These are phyloP conservation scores for Diceros bicornis DNA, from an alignment of 2,797 vertebrate species.

Conservation along the genomic window DNA sequence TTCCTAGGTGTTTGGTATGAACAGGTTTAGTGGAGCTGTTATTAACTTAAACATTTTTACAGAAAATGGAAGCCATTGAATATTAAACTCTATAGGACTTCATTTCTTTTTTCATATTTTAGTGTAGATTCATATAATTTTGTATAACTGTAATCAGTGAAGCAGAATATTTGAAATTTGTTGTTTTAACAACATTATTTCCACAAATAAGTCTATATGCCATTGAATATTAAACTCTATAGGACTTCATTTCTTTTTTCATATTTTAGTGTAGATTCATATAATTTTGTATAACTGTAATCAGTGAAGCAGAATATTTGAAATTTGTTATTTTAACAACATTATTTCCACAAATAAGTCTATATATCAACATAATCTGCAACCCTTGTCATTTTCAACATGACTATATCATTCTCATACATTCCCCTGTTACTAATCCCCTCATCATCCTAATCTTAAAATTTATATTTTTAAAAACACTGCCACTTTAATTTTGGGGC, in stretches of 20 bases:
- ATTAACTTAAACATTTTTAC: neutral
- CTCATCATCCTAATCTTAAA: neutral
- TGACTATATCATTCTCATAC: neutral
- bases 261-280: neutral
- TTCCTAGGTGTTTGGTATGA: neutral
- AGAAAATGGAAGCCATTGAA: slow-evolving; percentile 31
- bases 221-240: slow-evolving; percentile 6
- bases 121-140: slow-evolving; percentile 4
- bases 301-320: slow-evolving; percentile 26
- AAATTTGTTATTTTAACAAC: slow-evolving; percentile 39
- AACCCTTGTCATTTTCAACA: slow-evolving; percentile 24
- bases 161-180: slow-evolving; percentile 34
- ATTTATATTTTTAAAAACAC: neutral
- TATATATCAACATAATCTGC: neutral
- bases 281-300: slow-evolving; percentile 41
- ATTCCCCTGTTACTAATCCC: slow-evolving; percentile 14
- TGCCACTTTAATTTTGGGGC: neutral
- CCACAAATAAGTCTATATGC: too few species aligned
- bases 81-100: slow-evolving; percentile 27
- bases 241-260: neutral
- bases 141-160: slow-evolving; percentile 12
- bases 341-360: slow-evolving; percentile 8
- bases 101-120: slow-evolving; percentile 12
- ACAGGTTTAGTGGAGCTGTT: neutral
- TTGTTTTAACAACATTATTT: too few species aligned